These are phyloP conservation scores for Lochmaea capreae DNA, from an alignment of 2,888 invertebrate species.

Conservation along the genomic window DNA sequence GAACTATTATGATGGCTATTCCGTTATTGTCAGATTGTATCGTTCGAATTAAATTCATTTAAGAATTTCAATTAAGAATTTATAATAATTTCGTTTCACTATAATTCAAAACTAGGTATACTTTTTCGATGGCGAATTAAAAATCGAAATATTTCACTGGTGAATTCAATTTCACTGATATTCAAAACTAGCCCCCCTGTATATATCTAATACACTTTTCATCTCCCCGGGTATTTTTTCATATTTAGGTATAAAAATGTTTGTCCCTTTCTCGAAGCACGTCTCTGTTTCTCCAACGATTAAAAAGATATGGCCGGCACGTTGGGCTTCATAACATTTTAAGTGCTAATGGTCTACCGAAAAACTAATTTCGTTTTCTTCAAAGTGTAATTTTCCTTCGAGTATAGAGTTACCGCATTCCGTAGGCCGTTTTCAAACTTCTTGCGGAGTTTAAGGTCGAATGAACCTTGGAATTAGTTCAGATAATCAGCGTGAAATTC, in stretches of 20 bases:
- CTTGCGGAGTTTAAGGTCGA: slow-evolving; percentile 29
- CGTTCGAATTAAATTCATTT: too few relatives aligned
- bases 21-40: too few relatives aligned
- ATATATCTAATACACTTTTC: too few relatives aligned
- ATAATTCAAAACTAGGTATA: too few relatives aligned
- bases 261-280: neutral
- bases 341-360: slow-evolving; percentile 40
- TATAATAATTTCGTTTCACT: too few relatives aligned
- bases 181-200: too few relatives aligned
- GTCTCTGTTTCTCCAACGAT: slow-evolving; percentile 9
- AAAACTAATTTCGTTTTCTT: slow-evolving; percentile 37
- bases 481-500: slow-evolving; percentile 23
- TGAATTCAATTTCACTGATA: too few relatives aligned
- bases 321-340: slow-evolving; percentile 35
- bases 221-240: too few relatives aligned
- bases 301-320: slow-evolving; percentile 24
- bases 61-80: too few relatives aligned
- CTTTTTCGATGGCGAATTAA: too few relatives aligned
- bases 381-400: slow-evolving; percentile 30
- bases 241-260: neutral
- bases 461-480: slow-evolving; percentile 34
- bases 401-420: slow-evolving; percentile 34
- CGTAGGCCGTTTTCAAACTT: slow-evolving; percentile 32
- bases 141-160: too few relatives aligned
- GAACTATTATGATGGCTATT: too few relatives aligned